These are phyloP conservation scores for Aplocera efformata DNA, from an alignment of 2,888 invertebrate species.

Conservation along the genomic window DNA sequence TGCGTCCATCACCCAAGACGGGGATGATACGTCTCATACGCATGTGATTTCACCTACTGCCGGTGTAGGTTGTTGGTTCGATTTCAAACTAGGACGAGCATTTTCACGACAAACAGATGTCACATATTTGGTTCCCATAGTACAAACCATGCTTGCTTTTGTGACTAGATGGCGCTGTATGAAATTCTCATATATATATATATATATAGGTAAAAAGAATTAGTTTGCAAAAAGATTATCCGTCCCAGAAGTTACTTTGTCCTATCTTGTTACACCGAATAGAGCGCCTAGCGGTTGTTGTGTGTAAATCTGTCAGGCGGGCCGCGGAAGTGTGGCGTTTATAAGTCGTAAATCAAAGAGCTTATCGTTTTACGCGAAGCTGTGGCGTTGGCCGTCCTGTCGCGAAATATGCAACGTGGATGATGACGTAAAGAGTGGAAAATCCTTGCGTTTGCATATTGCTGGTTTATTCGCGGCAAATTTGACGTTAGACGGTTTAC, in stretches of 20 bases:
- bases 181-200: too few species aligned
- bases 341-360: constrained; percentile 69
- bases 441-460: constrained; percentile 31
- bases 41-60: too few species aligned
- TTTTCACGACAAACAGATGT: too few species aligned
- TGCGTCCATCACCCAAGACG: too few species aligned
- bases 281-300: constrained; percentile 16
- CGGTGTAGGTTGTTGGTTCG: too few species aligned
- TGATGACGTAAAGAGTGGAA: constrained; percentile 39
- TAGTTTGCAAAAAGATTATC: too few species aligned
- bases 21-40: too few species aligned
- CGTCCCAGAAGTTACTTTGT: constrained; percentile 11
- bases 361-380: constrained; percentile 63
- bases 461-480: constrained; percentile 12
- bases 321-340: constrained; percentile 68
- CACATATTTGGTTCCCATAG: too few species aligned
- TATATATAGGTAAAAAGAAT: too few species aligned
- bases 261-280: constrained; percentile 10
- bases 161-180: too few species aligned
- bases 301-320: constrained; percentile 31
- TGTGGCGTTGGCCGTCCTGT: constrained; percentile 36
- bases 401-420: constrained; percentile 59
- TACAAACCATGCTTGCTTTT: too few species aligned
- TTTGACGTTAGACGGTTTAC: constrained; percentile 3
- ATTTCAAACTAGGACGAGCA: too few species aligned